Evolutionary conservation across 1,140 invertebrate species (phyloP), one percentile per base, ranked within the genome.

Genomic region (Metaphire vulgaris): DNA sequence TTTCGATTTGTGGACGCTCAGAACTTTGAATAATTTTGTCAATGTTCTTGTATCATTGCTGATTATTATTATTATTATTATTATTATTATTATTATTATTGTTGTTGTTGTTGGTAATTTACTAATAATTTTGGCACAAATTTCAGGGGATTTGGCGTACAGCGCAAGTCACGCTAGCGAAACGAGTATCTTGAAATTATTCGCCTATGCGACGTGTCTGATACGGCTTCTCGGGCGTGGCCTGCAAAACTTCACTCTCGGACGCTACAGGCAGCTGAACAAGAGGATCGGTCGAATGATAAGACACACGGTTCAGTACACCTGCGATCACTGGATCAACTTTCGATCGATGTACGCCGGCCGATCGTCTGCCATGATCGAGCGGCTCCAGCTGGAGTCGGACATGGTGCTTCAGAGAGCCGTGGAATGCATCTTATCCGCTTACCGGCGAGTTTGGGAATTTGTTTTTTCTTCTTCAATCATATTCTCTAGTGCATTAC

Each of bases 371-470:
- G 86, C 87, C 0, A 87, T 89, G 81, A 80, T 90, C 6, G 81
- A 88, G 66, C 88, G 90, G 74, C 86, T 93, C 16, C 91, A 92
- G 83, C 86, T 90, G 1, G 92, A 94, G 82, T 91, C 91, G 82
- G 91, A 93, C 83, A 88, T 89, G 31, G 89, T 93, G 70, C 90
- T 94, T 71, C 80, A 91, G 30, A 87, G 90, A 76, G 89, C 91
- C n/a, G 90, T 89, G 21, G 87, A 90, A 34, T 90, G 89, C 74
- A 90, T 94, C 73, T 91, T 92, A 81, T 89, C 89, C 0, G 90
- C 91, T 0, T 89, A 90, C 71, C 84, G 82, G 84, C 85, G 81
- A 78, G 79, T 75, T 29, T 72, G 16, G 14, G 32, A n/a, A n/a
- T n/a, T n/a, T n/a, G n/a, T n/a, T n/a, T n/a, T n/a, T 69, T 33